Percentiles rank a stretch among this genome's conserved stretches.
These are phyloP conservation scores for Thumatha senex DNA, from an alignment of 2,888 invertebrate species.

Conservation along the genomic window DNA sequence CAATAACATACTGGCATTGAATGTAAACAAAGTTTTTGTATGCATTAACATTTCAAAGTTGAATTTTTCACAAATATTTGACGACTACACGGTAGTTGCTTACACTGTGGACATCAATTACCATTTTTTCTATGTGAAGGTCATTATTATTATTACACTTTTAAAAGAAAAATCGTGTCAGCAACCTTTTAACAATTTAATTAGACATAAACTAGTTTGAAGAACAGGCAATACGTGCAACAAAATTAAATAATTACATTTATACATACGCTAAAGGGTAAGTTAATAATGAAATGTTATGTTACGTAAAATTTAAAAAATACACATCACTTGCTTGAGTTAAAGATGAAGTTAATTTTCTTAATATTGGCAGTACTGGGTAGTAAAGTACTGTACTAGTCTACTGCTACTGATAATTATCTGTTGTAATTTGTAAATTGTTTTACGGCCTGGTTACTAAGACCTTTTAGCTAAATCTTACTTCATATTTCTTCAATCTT, in stretches of 20 bases:
- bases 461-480: no score
- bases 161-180: not conserved
- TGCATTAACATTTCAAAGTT: not conserved
- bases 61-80: not conserved
- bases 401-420: no score
- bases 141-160: not conserved
- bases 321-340: not conserved
- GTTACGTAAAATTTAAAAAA: constrained; percentile 11
- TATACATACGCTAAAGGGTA: not conserved
- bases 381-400: no score
- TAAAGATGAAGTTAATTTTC: constrained; percentile 1
- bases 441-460: no score
- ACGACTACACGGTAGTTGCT: no score
- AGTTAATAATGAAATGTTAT: not conserved
- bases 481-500: no score
- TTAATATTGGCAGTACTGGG: not conserved
- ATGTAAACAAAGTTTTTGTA: constrained; percentile 28
- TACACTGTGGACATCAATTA: not conserved
- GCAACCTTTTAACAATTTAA: not conserved
- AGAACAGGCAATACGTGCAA: not conserved
- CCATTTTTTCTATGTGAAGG: not conserved
- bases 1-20: constrained; percentile 21
- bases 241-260: not conserved
- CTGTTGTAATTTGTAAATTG: no score
- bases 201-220: not conserved